Conservation (phyloP, 2,797 vertebrate species). For the Apodemus agrarius region DNA sequence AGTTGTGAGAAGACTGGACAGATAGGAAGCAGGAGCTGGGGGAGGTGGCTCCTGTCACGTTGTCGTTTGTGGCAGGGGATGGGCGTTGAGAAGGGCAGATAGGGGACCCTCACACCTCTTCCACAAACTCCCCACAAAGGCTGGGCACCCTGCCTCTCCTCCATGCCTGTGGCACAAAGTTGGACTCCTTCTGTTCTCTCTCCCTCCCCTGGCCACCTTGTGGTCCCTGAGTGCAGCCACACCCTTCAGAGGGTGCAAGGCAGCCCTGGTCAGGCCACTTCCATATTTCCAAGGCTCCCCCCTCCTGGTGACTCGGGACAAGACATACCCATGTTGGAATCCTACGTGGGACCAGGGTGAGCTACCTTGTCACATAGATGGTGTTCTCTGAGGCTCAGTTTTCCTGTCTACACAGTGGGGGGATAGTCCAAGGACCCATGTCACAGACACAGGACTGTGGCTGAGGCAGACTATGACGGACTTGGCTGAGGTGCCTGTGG, state of each 20-base stretch:
- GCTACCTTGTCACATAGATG: not conserved
- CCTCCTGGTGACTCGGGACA: not conserved
- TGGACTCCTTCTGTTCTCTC: not conserved
- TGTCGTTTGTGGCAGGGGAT: not conserved
- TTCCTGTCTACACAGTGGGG: not conserved
- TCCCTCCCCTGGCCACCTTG: not conserved
- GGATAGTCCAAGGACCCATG: not conserved
- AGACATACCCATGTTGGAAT: not conserved
- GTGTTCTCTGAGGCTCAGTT: not conserved
- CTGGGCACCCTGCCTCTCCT: not conserved
- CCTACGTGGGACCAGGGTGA: no score
- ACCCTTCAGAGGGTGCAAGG: not conserved
- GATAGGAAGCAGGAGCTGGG: not conserved
- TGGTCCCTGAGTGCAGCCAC: not conserved
- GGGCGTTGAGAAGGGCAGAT: not conserved
- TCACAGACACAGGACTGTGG: accelerated
- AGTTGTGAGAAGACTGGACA: no score
- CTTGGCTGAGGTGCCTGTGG: not conserved
- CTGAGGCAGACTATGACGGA: no score
- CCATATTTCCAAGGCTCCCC: not conserved
- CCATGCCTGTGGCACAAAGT: no score
- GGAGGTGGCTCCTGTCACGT: accelerated
- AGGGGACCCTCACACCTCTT: not conserved
- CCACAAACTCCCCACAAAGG: not conserved
- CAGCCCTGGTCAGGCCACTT: not conserved